Percentiles rank a stretch among this genome's conserved stretches.
Evolutionary conservation across 1,140 invertebrate species (phyloP).

Genomic region (Chlorops oryzae): DNA sequence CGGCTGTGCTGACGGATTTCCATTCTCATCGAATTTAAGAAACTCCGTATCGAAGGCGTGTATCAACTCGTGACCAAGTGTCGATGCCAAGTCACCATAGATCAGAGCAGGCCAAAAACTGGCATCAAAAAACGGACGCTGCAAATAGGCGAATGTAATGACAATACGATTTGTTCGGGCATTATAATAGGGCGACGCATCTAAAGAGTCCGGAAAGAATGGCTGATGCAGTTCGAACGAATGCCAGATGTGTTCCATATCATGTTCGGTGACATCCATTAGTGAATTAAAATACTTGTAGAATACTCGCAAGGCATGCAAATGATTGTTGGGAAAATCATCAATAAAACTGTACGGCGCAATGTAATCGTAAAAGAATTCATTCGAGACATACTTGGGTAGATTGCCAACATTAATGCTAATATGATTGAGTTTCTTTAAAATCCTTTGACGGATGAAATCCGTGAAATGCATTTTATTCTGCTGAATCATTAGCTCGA

Average conservation of each 20-base stretch:
- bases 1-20: slow-evolving; percentile 12
- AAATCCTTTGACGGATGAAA: neutral
- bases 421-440: neutral
- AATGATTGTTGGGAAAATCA: slow-evolving; percentile 5
- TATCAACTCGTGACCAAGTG: slow-evolving; percentile 36
- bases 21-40: slow-evolving; percentile 29
- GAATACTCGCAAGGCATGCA: slow-evolving; percentile 1
- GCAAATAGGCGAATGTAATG: slow-evolving; percentile 35
- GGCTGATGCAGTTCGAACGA: slow-evolving; percentile 37
- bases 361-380: neutral
- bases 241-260: slow-evolving; percentile 19
- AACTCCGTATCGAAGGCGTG: slow-evolving; percentile 34
- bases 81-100: slow-evolving; percentile 36
- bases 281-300: neutral
- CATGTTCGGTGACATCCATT: neutral
- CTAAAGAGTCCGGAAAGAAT: slow-evolving; percentile 28
- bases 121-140: slow-evolving; percentile 29
- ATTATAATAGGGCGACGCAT: slow-evolving; percentile 38
- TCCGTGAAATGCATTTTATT: slow-evolving; percentile 1
- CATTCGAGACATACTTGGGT: neutral
- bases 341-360: neutral
- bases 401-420: slow-evolving; percentile 9
- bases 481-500: neutral
- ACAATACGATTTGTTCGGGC: slow-evolving; percentile 35
- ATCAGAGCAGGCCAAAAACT: slow-evolving; percentile 31